Percentiles rank a stretch among this genome's conserved stretches.
phyloP scores from a whole-genome alignment of 2,113 vertebrate species.

The Chaetodon auriga region DNA sequence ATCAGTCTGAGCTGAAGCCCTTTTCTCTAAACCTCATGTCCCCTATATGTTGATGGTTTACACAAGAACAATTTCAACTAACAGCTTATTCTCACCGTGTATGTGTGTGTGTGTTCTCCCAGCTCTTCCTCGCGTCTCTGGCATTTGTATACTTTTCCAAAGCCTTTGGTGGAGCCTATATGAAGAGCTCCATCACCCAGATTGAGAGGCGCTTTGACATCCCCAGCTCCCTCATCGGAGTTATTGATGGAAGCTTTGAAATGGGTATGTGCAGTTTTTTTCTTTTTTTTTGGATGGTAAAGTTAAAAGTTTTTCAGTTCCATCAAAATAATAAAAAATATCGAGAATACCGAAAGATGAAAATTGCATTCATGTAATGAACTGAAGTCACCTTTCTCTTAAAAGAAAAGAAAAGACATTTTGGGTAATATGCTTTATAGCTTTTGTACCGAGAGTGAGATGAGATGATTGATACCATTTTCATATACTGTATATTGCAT shows the following conservation, averaged over 20 bases:
- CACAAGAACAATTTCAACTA: neutral
- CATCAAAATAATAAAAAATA: neutral
- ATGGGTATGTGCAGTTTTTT: conserved; percentile 83
- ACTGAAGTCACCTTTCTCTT: neutral
- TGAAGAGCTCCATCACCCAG: conserved; percentile 95
- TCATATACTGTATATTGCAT: neutral
- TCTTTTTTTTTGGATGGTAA: neutral
- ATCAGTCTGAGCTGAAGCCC: neutral
- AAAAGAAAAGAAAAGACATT: neutral
- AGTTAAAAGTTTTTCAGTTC: too few relatives aligned
- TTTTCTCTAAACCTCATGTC: neutral
- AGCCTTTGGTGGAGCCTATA: conserved; percentile 85
- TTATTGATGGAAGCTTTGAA: conserved; percentile 95
- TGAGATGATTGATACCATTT: neutral
- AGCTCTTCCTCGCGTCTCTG: conserved; percentile 91
- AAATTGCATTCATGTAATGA: neutral
- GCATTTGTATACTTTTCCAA: conserved; percentile 88
- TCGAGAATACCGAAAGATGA: neutral
- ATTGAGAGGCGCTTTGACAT: conserved; percentile 94
- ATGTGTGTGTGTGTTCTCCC: conserved; percentile 24
- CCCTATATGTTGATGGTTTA: neutral
- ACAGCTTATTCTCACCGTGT: neutral
- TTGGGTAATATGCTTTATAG: neutral
- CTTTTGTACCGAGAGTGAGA: neutral
- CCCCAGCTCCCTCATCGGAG: conserved; percentile 88